Evolutionary conservation across 1,140 invertebrate species (phyloP).

Genomic region (Gryllus bimaculatus): DNA sequence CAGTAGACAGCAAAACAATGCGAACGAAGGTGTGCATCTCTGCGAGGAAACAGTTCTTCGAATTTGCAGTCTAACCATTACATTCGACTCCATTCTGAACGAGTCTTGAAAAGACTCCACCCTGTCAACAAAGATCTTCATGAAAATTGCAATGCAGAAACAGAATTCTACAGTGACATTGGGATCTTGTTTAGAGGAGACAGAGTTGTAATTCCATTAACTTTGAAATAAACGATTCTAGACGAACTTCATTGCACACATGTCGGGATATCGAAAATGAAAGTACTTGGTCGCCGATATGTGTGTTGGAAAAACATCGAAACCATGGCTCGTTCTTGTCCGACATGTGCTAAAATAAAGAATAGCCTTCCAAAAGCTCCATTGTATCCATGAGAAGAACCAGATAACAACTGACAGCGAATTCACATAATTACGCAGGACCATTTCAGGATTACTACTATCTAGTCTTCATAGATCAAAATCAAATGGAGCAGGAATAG

Average conservation of each 20-base stretch:
- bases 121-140: too few relatives aligned
- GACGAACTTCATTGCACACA: background rate
- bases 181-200: background rate
- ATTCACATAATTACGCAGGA: constrained; percentile 40
- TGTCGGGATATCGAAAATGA: background rate
- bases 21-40: background rate
- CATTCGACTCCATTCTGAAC: background rate
- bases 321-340: background rate
- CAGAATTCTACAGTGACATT: background rate
- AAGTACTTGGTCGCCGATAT: background rate
- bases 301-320: background rate
- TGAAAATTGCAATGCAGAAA: background rate
- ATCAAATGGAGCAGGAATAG: background rate
- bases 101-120: background rate
- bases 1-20: background rate
- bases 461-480: constrained; percentile 26
- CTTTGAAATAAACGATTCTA: background rate
- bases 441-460: constrained; percentile 33
- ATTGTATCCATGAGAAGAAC: constrained; percentile 30
- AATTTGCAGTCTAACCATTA: background rate
- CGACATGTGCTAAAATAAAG: background rate
- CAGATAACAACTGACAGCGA: constrained; percentile 35
- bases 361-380: constrained; percentile 23
- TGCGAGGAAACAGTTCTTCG: background rate
- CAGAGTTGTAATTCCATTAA: background rate